phyloP scores from a whole-genome alignment of 2,797 vertebrate species.

The Ceyx erithaca region DNA sequence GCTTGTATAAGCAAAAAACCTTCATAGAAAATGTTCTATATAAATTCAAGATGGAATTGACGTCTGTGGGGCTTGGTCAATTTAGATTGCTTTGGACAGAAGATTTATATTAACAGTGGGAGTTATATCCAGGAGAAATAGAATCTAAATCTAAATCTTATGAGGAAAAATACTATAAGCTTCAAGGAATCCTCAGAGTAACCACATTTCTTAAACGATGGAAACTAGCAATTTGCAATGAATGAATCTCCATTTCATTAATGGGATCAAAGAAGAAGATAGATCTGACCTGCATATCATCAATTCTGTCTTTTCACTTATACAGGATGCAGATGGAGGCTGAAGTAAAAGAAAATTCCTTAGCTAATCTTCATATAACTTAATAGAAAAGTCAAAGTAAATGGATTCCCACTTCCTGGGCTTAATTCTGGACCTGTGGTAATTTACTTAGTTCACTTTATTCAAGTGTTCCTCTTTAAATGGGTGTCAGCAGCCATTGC shows the following conservation, averaged over 20 bases:
- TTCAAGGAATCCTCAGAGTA: constrained; percentile 38
- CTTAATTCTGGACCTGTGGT: background rate
- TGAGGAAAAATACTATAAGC: background rate
- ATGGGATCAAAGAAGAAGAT: background rate
- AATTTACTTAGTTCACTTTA: background rate
- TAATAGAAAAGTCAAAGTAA: constrained; percentile 24
- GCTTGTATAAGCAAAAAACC: background rate
- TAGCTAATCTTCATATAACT: background rate
- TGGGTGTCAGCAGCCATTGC: background rate
- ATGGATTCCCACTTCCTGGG: constrained; percentile 7
- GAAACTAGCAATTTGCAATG: constrained; percentile 14
- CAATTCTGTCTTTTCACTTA: background rate
- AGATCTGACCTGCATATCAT: background rate
- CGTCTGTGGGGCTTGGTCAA: background rate
- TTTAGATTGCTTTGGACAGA: background rate
- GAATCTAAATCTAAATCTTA: background rate
- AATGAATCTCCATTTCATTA: constrained; percentile 24
- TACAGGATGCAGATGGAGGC: background rate
- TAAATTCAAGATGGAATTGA: background rate
- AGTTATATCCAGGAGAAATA: background rate
- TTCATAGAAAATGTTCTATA: background rate
- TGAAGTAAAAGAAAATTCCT: background rate
- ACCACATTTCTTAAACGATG: background rate
- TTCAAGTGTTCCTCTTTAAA: background rate
- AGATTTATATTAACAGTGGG: background rate